phyloP scores from a whole-genome alignment of 2,888 invertebrate species.

The Thalpophila matura region DNA sequence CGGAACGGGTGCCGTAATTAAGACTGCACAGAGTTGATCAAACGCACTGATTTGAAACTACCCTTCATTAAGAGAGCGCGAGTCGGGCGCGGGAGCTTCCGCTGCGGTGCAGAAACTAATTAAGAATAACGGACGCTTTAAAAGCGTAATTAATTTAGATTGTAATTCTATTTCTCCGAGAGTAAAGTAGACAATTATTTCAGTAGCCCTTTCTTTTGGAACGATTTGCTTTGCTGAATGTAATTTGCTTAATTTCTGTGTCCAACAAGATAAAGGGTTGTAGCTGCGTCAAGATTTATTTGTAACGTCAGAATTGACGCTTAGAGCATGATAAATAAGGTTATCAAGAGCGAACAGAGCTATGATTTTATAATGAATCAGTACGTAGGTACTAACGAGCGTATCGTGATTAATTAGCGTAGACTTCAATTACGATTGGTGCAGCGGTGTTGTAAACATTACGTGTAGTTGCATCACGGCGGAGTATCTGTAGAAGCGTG shows the following conservation, averaged over 20 bases:
- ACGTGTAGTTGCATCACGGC: conserved; percentile 39
- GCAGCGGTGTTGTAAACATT: conserved; percentile 57
- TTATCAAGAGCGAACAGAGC: conserved; percentile 49
- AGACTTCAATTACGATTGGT: conserved; percentile 64
- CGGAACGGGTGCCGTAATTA: conserved; percentile 90
- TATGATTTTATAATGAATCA: conserved; percentile 62
- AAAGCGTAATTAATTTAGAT: conserved; percentile 91
- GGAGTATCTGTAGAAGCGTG: conserved; percentile 67
- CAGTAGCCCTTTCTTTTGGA: conserved; percentile 90
- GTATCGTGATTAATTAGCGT: conserved; percentile 65
- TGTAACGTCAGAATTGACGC: conserved; percentile 55
- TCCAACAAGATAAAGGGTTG: conserved; percentile 83
- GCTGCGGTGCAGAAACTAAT: conserved; percentile 91
- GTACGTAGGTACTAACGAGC: conserved; percentile 60
- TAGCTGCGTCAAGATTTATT: conserved; percentile 66
- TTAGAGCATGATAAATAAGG: conserved; percentile 43
- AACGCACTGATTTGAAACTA: conserved; percentile 91
- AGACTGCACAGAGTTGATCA: conserved; percentile 91
- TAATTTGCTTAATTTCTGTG: conserved; percentile 89
- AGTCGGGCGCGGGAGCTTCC: conserved; percentile 84
- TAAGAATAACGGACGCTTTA: conserved; percentile 91
- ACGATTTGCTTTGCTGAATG: conserved; percentile 87
- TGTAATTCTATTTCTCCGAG: conserved; percentile 90
- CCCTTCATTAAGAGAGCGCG: conserved; percentile 90
- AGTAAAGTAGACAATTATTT: conserved; percentile 91